These are phyloP conservation scores for Vicugna pacos DNA, from an alignment of 2,113 vertebrate species.

Conservation along the genomic window DNA sequence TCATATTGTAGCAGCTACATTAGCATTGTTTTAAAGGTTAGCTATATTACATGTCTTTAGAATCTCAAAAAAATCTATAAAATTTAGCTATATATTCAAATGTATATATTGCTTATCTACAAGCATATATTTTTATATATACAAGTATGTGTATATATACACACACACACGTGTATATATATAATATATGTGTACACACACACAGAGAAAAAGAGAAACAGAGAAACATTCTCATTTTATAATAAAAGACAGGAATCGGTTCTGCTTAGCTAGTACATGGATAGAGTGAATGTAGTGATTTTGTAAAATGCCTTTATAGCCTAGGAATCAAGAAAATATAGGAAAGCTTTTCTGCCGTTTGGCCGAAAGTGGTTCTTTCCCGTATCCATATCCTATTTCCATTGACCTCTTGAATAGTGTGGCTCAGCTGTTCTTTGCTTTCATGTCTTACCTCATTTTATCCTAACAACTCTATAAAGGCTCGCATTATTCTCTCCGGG, in stretches of 20 bases:
- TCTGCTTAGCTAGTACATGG: conserved; percentile 18
- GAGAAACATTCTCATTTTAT: conserved; percentile 9
- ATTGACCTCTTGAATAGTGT: conserved; percentile 64
- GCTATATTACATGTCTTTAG: conserved; percentile 77
- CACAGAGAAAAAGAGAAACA: background rate
- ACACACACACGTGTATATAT: too few relatives aligned
- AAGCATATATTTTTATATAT: background rate
- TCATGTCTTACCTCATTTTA: conserved; percentile 70
- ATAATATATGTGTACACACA: background rate
- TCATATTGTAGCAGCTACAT: conserved; percentile 77
- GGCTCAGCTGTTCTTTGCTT: conserved; percentile 59
- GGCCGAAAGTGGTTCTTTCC: conserved; percentile 54
- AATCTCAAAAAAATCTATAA: conserved; percentile 62
- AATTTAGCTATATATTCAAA: conserved; percentile 51
- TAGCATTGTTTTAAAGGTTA: conserved; percentile 85
- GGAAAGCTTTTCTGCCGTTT: conserved; percentile 59
- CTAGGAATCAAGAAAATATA: conserved; percentile 62
- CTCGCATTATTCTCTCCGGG: conserved; percentile 40
- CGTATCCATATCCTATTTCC: conserved; percentile 59
- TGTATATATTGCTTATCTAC: background rate
- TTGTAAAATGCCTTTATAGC: conserved; percentile 72
- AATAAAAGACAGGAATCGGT: conserved; percentile 15
- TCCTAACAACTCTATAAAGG: conserved; percentile 67
- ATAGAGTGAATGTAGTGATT: conserved; percentile 61
- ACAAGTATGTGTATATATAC: background rate